Base-by-base conservation (phyloP, 1,140 invertebrate genomes). In the Teleogryllus occipitalis region DNA sequence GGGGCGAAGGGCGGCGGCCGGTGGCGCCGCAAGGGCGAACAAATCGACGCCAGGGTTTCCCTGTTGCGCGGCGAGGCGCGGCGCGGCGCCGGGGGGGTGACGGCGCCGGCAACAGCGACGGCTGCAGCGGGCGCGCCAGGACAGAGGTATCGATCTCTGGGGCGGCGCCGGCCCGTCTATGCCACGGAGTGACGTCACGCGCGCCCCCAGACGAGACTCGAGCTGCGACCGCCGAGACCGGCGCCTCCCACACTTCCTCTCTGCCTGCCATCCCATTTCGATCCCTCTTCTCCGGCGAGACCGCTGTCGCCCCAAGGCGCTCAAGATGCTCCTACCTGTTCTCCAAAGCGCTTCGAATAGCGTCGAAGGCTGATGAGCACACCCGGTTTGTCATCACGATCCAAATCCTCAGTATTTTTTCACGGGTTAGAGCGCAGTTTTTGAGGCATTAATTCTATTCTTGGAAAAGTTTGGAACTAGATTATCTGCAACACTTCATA, bases 91-190 rank as follows among this genome's bases (percentile, higher is more conserved):
- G 27, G 75, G n/a, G 39, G 27, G 27, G 47, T 39, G 47, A 8
- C 12, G 18, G 0, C n/a, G 0, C 10, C 8, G 39, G 12, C 8
- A 27, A 46, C 39, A 46, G 75, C 76, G 39, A 76, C n/a, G 75
- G 22, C 8, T 46, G 83, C 86, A 85, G 86, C 83, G 80, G 82
- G 79, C 82, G 82, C 84, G 82, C 81, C 82, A 82, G 83, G 82
- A 83, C 84, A 83, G 65, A 10, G 27, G 81, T 85, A 88, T 88
- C 87, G 87, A 88, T 87, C 85, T 75, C 81, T 77, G 84, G 83
- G 81, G 83, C 83, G 86, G 87, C 86, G 87, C 86, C 87, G 81
- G 81, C 82, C 85, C 82, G 87, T 87, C 86, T 87, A 84, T 83
- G 84, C 80, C 81, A 84, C 82, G 86, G 84, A 84, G 81, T 82